Evolutionary conservation across 1,140 invertebrate species (phyloP).

Genomic region (Agraylea sexmaculata): DNA sequence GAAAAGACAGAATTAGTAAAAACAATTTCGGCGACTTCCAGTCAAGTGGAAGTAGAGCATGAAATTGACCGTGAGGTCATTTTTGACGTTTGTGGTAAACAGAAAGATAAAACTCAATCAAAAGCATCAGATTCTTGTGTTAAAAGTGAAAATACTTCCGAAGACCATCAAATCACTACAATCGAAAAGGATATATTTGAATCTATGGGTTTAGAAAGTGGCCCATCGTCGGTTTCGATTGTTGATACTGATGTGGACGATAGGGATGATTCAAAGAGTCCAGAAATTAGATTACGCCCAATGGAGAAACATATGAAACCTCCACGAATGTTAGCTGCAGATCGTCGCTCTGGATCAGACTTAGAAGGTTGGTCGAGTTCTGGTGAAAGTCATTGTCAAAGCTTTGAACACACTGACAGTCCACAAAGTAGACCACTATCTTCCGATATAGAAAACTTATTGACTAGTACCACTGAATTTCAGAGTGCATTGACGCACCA

Average conservation of each 20-base stretch:
- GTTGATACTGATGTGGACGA: conserved; percentile 40
- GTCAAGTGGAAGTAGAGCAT: conserved; percentile 13
- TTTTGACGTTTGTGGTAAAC: conserved; percentile 14
- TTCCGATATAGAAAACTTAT: conserved; percentile 70
- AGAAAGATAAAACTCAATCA: conserved; percentile 14
- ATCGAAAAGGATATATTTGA: conserved; percentile 32
- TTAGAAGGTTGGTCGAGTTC: conserved; percentile 73
- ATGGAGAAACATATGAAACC: conserved; percentile 41
- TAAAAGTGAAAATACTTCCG: no score
- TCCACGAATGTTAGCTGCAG: conserved; percentile 36
- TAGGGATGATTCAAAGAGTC: conserved; percentile 33
- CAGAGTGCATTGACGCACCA: conserved; percentile 74
- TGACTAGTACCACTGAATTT: conserved; percentile 69
- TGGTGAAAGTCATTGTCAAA: conserved; percentile 80
- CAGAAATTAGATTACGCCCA: conserved; percentile 35
- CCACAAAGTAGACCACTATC: conserved; percentile 68
- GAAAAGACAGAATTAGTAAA: conserved; percentile 21
- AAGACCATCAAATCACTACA: conserved; percentile 36
- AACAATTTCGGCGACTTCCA: conserved; percentile 17
- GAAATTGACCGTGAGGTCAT: conserved; percentile 16
- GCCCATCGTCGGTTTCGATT: conserved; percentile 38
- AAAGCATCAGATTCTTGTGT: conserved; percentile 16
- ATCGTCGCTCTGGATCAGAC: conserved; percentile 53
- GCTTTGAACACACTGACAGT: conserved; percentile 67
- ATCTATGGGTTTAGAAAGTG: conserved; percentile 38